Base-by-base conservation (phyloP, 2,113 vertebrate species). In the Fregetta grallaria region DNA sequence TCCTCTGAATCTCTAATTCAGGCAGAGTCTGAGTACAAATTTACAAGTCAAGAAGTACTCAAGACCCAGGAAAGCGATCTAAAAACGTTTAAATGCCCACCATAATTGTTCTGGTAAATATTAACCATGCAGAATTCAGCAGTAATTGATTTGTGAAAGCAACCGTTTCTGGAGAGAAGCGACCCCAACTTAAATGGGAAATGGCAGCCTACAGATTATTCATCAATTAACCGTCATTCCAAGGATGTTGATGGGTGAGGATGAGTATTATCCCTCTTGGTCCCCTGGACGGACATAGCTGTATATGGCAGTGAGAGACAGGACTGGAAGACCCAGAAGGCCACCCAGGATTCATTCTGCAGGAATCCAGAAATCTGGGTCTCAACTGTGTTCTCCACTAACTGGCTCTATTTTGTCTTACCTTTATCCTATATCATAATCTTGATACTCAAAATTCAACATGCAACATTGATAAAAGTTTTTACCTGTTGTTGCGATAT, bases 211-310 rank as follows among this genome's bases (percentile, higher is more conserved):
- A 49, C 5, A 42, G 15, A 17, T 52, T 22, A 56, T 21, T 29
- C 6, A 0, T 36, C 42, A 34, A 15, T 42, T 49, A 44, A 29
- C 9, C 4, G 1, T 49, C 70, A 75, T n/a, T 86, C 42, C 38
- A 63, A 47, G 13, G 27, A 15, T 23, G 45, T 40, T 67, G 34
- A 9, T 3, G 16, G 11, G 12, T 26, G 15, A 75, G 29, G 56
- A 58, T 4, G 4, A 65, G 25, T 2, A 0, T 42, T 65, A 61
- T 12, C 16, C 13, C n/a, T 55, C 47, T 55, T 25, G 6, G 13
- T 49, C 3, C 19, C 40, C 38, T 29, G 29, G 23, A 40, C 0
- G 0, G 45, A 38, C 20, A 23, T 2, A 53, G 17, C 30, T 66
- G n/a, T 20, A 26, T 7, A 38, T 10, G 36, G 20, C 55, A 68